Evolutionary conservation across 2,113 vertebrate species (phyloP).

Genomic region (Zapus hudsonius): DNA sequence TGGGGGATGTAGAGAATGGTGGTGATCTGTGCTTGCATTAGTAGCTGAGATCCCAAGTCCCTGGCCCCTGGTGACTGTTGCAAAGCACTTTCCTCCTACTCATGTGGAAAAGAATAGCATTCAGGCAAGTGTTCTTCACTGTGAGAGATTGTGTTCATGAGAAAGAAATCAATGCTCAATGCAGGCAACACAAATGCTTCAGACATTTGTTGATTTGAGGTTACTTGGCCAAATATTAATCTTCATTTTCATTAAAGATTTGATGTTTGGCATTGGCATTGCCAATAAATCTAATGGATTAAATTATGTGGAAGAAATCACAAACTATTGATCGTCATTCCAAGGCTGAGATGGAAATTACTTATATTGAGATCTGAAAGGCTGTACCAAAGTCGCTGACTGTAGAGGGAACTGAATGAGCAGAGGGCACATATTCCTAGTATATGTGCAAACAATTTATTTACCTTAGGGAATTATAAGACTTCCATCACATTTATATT

Average conservation of each 20-base stretch:
- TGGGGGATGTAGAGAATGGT: background rate
- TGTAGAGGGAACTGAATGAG: slow-evolving; percentile 42
- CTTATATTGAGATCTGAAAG: slow-evolving; percentile 71
- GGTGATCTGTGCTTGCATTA: background rate
- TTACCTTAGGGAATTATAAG: background rate
- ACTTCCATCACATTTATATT: background rate
- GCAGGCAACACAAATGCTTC: slow-evolving; percentile 69
- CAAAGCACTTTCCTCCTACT: slow-evolving; percentile 40
- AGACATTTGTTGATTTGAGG: slow-evolving; percentile 72
- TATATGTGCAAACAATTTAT: background rate
- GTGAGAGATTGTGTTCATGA: slow-evolving; percentile 33
- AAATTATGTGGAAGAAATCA: slow-evolving; percentile 78
- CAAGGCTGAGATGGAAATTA: slow-evolving; percentile 72
- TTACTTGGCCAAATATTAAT: slow-evolving; percentile 75
- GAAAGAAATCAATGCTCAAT: slow-evolving; percentile 71
- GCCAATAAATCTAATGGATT: slow-evolving; percentile 78
- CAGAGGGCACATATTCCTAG: background rate
- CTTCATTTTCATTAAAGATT: slow-evolving; percentile 78
- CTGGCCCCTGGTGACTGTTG: background rate
- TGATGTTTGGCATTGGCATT: slow-evolving; percentile 71
- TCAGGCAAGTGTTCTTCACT: slow-evolving; percentile 43
- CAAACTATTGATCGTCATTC: slow-evolving; percentile 70
- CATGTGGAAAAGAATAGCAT: slow-evolving; percentile 47
- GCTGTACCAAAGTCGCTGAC: slow-evolving; percentile 77
- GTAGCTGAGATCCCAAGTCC: background rate